These are phyloP conservation scores for Henricia sp. DNA, from an alignment of 53 echinoderm and acorn worm species.

Conservation along the genomic window DNA sequence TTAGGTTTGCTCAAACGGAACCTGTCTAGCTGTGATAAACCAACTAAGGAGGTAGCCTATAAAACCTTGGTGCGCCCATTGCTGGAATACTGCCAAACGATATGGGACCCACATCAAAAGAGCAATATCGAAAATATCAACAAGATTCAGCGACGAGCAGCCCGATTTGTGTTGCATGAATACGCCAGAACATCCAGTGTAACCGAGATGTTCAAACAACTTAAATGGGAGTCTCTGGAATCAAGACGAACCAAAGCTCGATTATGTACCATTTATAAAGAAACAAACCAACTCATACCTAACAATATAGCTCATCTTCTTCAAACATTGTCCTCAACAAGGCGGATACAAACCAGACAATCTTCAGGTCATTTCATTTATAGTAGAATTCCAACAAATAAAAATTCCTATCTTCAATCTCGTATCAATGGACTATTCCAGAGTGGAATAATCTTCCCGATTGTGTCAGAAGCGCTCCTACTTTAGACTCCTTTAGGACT, in stretches of 20 bases:
- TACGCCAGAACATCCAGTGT: slow-evolving; percentile 11
- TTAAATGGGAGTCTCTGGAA: slow-evolving; percentile 16
- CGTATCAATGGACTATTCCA: no score
- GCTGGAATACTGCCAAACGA: slow-evolving; percentile 1
- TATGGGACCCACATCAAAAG: slow-evolving; percentile 2
- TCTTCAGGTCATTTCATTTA: slow-evolving; percentile 5
- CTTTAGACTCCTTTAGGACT: neutral
- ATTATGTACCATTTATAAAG: neutral
- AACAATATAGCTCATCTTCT: slow-evolving; percentile 15
- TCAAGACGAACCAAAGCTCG: neutral
- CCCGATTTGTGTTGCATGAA: no score
- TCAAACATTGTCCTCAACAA: no score
- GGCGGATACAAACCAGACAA: neutral
- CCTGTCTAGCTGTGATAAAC: neutral
- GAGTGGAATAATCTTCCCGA: neutral
- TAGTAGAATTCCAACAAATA: neutral
- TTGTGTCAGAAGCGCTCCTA: neutral
- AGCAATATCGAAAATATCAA: neutral
- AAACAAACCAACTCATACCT: slow-evolving; percentile 13
- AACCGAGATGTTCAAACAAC: slow-evolving; percentile 1
- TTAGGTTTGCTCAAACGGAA: neutral
- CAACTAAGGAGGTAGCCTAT: neutral
- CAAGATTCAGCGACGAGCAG: neutral
- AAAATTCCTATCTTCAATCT: slow-evolving; percentile 3
- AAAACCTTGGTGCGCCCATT: no score